These are phyloP conservation scores for Drosophila navojoa DNA, from an alignment of 1,140 invertebrate genomes.

Conservation along the genomic window DNA sequence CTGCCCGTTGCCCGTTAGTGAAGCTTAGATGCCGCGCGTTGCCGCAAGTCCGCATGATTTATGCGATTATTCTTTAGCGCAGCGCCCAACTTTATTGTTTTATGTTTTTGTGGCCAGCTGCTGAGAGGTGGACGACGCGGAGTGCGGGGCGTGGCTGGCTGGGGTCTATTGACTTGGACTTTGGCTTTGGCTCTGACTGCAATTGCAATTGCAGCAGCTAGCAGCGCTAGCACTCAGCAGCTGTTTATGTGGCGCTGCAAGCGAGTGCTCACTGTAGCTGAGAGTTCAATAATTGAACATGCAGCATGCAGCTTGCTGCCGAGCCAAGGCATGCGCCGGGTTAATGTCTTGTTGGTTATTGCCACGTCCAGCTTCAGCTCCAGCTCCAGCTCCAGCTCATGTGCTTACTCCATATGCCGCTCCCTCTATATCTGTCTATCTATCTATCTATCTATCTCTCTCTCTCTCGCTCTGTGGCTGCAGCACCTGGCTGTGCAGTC, in stretches of 20 bases:
- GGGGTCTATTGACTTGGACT: conserved; percentile 12
- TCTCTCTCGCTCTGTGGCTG: conserved; percentile 8
- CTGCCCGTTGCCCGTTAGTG: conserved; percentile 52
- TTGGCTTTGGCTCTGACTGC: conserved; percentile 13
- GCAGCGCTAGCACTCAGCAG: conserved; percentile 41
- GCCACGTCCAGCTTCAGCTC: conserved; percentile 37
- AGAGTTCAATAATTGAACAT: conserved; percentile 69
- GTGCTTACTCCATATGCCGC: too few species aligned
- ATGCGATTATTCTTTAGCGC: conserved; percentile 81
- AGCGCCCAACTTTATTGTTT: conserved; percentile 80
- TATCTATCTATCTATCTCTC: neutral
- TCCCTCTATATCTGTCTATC: neutral
- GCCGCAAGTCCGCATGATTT: conserved; percentile 79
- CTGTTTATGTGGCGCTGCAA: conserved; percentile 32
- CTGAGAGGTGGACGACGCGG: neutral
- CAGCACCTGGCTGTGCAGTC: conserved; percentile 65
- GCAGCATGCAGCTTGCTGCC: conserved; percentile 60
- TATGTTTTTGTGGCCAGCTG: conserved; percentile 71
- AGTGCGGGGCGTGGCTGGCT: neutral
- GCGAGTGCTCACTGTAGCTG: conserved; percentile 12
- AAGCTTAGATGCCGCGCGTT: conserved; percentile 63
- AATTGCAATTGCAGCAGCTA: conserved; percentile 21
- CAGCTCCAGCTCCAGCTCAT: too few species aligned
- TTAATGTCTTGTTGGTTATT: conserved; percentile 82
- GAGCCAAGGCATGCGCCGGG: conserved; percentile 70